Percentiles rank a stretch among this genome's conserved stretches.
Conservation (phyloP, 2,888 invertebrate species). For the Anagyrus pseudococci region DNA sequence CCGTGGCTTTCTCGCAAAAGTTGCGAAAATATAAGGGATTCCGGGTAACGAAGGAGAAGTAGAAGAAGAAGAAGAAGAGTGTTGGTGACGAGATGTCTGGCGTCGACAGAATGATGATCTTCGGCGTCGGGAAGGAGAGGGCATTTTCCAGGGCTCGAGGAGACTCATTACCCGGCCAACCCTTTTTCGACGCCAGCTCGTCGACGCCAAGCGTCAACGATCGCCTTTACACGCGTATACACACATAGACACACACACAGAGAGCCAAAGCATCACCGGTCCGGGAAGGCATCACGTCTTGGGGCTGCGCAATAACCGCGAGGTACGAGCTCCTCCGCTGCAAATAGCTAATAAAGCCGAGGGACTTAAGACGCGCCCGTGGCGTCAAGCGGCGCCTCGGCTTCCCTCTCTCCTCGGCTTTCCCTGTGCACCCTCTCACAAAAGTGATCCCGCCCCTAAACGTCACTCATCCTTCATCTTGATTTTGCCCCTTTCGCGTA, state of each 20-base stretch:
- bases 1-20: no score
- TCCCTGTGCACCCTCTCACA: background rate
- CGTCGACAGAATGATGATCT: conserved; percentile 20
- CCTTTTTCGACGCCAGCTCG: conserved; percentile 23
- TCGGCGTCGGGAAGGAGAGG: background rate
- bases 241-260: no score
- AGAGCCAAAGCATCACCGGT: conserved; percentile 14
- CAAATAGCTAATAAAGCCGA: conserved; percentile 39
- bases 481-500: background rate
- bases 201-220: background rate
- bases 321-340: conserved; percentile 37
- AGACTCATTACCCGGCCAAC: conserved; percentile 23
- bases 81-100: conserved; percentile 3
- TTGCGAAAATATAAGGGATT: no score
- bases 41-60: no score
- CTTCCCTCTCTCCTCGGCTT: background rate
- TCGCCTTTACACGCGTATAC: conserved; percentile 22
- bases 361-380: conserved; percentile 16
- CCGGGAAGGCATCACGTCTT: conserved; percentile 10
- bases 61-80: no score
- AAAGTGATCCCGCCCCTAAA: conserved; percentile 26
- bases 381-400: background rate
- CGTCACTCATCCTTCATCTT: conserved; percentile 33
- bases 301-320: conserved; percentile 33
- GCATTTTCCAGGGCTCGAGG: conserved; percentile 17